These are phyloP conservation scores for Pangasianodon hypophthalmus DNA, from an alignment of 2,113 vertebrate species.

Conservation along the genomic window DNA sequence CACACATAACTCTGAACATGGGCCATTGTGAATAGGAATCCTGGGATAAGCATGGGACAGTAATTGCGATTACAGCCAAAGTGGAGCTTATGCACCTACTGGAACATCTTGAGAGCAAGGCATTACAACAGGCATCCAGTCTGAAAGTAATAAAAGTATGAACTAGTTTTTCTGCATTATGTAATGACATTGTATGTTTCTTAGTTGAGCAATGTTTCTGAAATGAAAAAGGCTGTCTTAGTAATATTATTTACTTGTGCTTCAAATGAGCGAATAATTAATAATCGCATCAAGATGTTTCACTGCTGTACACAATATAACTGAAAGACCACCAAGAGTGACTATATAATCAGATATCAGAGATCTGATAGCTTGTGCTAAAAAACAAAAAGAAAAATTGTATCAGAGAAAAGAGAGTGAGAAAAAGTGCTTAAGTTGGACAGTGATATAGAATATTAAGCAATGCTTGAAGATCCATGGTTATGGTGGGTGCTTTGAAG, in stretches of 20 bases:
- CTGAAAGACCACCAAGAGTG: neutral
- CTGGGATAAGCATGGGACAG: too few species aligned
- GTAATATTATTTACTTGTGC: too few species aligned
- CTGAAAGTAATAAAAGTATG: too few species aligned
- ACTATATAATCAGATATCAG: too few species aligned
- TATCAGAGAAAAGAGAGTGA: conserved; percentile 17
- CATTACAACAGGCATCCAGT: neutral
- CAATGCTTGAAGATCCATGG: conserved; percentile 49
- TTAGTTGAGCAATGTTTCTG: too few species aligned
- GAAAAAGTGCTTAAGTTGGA: neutral
- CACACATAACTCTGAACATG: neutral
- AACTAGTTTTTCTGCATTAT: too few species aligned
- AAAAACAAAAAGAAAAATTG: neutral
- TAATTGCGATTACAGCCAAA: neutral
- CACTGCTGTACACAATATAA: neutral
- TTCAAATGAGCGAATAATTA: neutral
- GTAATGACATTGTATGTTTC: too few species aligned
- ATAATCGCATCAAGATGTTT: neutral
- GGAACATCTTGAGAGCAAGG: neutral
- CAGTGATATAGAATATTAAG: neutral
- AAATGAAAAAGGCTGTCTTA: neutral
- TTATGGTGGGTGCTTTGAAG: conserved; percentile 76
- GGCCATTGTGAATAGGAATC: too few species aligned
- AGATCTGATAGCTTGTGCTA: neutral
- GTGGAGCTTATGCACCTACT: neutral